Evolutionary conservation across 1,140 invertebrate species (phyloP).

Genomic region (Penaeus indicus): DNA sequence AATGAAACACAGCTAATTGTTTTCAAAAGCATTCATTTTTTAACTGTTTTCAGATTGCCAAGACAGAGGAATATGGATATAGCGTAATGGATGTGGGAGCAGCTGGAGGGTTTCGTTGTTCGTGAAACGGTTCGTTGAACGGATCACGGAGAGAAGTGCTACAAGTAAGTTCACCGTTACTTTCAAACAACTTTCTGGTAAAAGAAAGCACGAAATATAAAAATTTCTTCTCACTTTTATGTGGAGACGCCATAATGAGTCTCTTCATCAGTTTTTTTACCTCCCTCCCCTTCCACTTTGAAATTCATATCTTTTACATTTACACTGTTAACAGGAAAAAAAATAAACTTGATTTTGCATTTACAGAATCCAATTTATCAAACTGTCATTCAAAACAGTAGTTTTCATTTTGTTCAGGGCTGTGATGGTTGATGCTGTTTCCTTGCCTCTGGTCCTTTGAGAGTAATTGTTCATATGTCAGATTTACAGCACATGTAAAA

Average conservation of each 20-base stretch:
- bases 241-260: neutral
- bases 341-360: neutral
- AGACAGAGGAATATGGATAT: constrained; percentile 74
- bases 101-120: constrained; percentile 74
- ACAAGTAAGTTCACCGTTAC: neutral
- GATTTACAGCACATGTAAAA: constrained; percentile 75
- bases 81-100: constrained; percentile 76
- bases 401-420: constrained; percentile 5
- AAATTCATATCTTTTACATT: neutral
- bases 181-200: neutral
- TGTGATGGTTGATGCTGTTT: constrained; percentile 22
- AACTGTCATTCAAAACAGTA: neutral
- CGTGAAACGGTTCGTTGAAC: constrained; percentile 71
- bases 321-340: neutral
- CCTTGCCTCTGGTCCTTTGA: constrained; percentile 69
- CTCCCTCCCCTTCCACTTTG: neutral
- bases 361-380: neutral
- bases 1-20: neutral
- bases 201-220: neutral
- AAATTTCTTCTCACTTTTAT: neutral
- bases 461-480: constrained; percentile 70
- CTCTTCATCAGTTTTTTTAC: neutral
- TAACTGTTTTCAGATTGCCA: constrained; percentile 70
- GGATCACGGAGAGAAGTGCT: neutral
- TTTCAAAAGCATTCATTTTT: neutral